Base-by-base conservation (phyloP, 2,888 invertebrate genomes). In the Acanthosoma haemorrhoidale region DNA sequence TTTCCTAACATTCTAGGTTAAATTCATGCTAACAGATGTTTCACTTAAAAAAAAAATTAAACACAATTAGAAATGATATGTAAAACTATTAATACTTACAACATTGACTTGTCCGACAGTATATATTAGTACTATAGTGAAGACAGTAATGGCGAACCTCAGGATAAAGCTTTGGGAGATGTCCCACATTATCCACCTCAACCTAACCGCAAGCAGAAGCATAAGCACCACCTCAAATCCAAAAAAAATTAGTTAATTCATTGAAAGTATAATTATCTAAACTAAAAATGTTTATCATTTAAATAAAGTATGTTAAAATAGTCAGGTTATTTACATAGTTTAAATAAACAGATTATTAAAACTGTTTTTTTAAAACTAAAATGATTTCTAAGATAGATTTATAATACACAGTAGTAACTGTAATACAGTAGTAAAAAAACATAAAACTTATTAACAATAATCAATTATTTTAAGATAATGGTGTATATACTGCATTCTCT, bases 71-170 rank as follows among this genome's bases (percentile, higher is more conserved):
- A n/a, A n/a, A n/a, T n/a, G n/a, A n/a, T n/a, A n/a, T n/a, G n/a
- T 9, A 51, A 29, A 6, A 51, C 13, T 25, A 25, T 18, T 5
- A 3, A 51, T 74, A 86, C 92, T 86, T 83, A 94, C 94, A 84
- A 94, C 92, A 84, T 95, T 95, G 72, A 94, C 92, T 83, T 94
- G 94, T 63, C 92, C 92, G 73, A 94, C 92, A 60, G 92, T 89
- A 79, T 94, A 94, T 36, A 94, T 88, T 70, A 94, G 83, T 9
- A 94, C 86, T 71, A 94, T 89, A 2, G 94, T 93, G 76, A 94
- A 92, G 16, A 92, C 88, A 4, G 93, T 92, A 29, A 94, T 90
- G 67, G 92, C 91, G 76, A 94, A 84, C 73, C 94, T 85, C 41
- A 94, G 81, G 0, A 90, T 86, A 75, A 92, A 92, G 70, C 91